Conservation (phyloP, 2,888 invertebrate species). For the Morpho helenor region DNA sequence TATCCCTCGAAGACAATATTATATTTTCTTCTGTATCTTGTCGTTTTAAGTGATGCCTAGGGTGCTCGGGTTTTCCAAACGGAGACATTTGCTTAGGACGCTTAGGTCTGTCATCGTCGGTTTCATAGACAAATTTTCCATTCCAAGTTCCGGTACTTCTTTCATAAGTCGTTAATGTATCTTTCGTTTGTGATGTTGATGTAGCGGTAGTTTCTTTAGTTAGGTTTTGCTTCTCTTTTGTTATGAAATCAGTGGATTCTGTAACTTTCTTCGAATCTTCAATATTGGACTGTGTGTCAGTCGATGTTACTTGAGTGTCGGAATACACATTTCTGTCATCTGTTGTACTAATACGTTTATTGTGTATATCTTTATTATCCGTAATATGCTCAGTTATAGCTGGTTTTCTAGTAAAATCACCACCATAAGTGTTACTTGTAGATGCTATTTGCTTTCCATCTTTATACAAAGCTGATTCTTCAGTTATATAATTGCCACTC, state of each 20-base stretch:
- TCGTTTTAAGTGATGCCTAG: slow-evolving; percentile 64
- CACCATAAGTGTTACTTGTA: slow-evolving; percentile 63
- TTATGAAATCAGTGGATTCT: slow-evolving; percentile 58
- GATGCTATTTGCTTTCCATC: slow-evolving; percentile 70
- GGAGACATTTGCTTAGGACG: slow-evolving; percentile 65
- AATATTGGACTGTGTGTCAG: slow-evolving; percentile 43
- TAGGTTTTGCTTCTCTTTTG: slow-evolving; percentile 68
- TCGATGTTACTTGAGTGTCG: slow-evolving; percentile 43
- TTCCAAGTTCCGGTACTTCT: slow-evolving; percentile 78
- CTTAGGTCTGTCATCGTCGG: slow-evolving; percentile 63
- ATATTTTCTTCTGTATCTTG: slow-evolving; percentile 74
- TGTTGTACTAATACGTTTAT: slow-evolving; percentile 44
- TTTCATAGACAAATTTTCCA: slow-evolving; percentile 77
- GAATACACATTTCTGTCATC: slow-evolving; percentile 43
- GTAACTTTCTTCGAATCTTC: slow-evolving; percentile 49
- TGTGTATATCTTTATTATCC: slow-evolving; percentile 45
- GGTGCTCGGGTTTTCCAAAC: slow-evolving; percentile 62
- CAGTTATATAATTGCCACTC: slow-evolving; percentile 59
- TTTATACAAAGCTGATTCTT: slow-evolving; percentile 63
- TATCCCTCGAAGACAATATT: slow-evolving; percentile 68
- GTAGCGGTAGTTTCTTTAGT: slow-evolving; percentile 59
- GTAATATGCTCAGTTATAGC: slow-evolving; percentile 57
- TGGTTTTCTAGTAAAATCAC: slow-evolving; percentile 66
- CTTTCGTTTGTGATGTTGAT: slow-evolving; percentile 55
- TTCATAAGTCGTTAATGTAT: slow-evolving; percentile 64